These are phyloP conservation scores for Tridacna crocea DNA, from an alignment of 2,888 invertebrate genomes.

Conservation along the genomic window DNA sequence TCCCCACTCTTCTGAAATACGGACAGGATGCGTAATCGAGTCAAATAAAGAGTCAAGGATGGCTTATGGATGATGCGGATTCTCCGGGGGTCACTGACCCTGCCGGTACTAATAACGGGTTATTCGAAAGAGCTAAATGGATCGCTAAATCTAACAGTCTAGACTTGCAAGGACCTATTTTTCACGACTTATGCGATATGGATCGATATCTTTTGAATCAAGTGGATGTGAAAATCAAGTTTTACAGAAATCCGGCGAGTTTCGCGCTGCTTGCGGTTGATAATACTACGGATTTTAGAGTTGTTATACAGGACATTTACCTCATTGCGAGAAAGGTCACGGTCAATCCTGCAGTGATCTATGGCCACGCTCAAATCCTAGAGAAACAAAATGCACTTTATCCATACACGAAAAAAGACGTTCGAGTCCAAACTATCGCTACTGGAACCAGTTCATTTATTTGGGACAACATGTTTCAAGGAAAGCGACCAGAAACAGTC, in stretches of 20 bases:
- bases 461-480: constrained; percentile 53
- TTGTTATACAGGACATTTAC: constrained; percentile 36
- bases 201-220: constrained; percentile 36
- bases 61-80: constrained; percentile 39
- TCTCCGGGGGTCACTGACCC: constrained; percentile 43
- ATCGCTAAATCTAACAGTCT: constrained; percentile 29
- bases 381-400: constrained; percentile 27
- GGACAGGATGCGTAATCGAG: constrained; percentile 37
- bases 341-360: constrained; percentile 27
- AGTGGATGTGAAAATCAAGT: constrained; percentile 22
- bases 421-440: constrained; percentile 34
- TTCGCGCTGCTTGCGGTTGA: constrained; percentile 41
- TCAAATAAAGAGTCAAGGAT: constrained; percentile 49
- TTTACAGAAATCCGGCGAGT: constrained; percentile 36
- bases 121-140: constrained; percentile 33
- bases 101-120: constrained; percentile 28
- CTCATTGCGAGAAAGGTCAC: constrained; percentile 17
- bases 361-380: constrained; percentile 35
- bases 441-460: constrained; percentile 39
- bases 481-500: constrained; percentile 38
- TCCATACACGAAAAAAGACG: constrained; percentile 30
- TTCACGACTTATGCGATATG: constrained; percentile 51
- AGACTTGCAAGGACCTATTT: constrained; percentile 50
- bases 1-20: constrained; percentile 56
- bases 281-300: constrained; percentile 13